Conservation (phyloP, 2,113 vertebrate genomes). For the Otis tarda region DNA sequence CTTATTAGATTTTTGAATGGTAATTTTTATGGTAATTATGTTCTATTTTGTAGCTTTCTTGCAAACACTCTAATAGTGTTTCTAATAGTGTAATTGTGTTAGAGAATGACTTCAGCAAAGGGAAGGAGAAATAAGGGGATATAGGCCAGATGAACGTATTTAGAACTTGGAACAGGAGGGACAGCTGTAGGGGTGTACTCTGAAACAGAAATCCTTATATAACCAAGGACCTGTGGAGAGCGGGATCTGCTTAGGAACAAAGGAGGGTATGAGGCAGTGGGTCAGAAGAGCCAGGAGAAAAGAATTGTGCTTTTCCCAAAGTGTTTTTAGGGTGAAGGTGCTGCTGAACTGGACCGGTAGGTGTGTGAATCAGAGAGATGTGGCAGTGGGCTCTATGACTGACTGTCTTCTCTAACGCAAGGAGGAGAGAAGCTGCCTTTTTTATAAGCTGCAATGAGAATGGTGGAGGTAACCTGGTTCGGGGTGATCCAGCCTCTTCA, state of each 20-base stretch:
- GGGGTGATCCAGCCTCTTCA: background rate
- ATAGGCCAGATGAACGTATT: background rate
- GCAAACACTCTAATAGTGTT: background rate
- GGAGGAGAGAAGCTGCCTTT: background rate
- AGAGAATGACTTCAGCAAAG: background rate
- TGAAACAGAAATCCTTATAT: background rate
- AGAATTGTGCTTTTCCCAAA: background rate
- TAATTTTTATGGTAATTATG: background rate
- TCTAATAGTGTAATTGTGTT: background rate
- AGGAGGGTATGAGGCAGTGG: background rate
- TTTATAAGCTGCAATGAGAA: background rate
- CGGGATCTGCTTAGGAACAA: background rate
- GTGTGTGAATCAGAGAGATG: background rate
- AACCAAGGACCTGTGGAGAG: background rate
- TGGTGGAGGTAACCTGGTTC: background rate
- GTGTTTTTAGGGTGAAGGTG: background rate
- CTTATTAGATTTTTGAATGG: slow-evolving; percentile 25
- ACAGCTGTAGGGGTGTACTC: background rate
- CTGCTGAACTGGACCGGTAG: background rate
- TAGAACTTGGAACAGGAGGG: background rate
- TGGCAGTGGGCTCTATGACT: background rate
- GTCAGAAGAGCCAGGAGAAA: background rate
- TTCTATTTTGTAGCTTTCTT: background rate
- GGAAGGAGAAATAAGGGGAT: background rate
- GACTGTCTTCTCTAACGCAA: background rate